Base-by-base conservation (phyloP, 2,113 vertebrate species). In the Cathartes aura region DNA sequence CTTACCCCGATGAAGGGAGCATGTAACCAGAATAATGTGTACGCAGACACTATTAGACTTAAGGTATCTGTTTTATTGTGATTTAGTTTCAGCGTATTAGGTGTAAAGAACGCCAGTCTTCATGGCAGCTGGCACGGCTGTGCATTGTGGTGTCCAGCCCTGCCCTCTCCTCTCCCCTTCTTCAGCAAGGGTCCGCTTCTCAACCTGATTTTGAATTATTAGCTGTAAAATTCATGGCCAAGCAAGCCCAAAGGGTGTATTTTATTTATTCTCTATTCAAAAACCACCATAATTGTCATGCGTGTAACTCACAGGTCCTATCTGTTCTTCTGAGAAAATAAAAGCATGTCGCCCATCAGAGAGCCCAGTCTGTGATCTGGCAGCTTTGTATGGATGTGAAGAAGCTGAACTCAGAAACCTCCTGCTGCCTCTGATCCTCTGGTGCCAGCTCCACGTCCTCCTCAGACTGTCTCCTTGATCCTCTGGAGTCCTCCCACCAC, bases 1-100 rank as follows among this genome's bases (percentile, higher is more conserved):
- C 30, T 38, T 36, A 40, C 19, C 9, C 47, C 1, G 7, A 47
- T 0, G 0, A 58, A 56, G 68, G 73, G 45, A 81, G 55, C 5
- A 5, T 12, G 26, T 52, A 34, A 82, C 30, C 52, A 40, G 55
- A 62, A 10, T 3, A 52, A 56, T 6, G 1, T 0, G 3, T 10
- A 9, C 0, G 1, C 32, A 59, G 89, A 22, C n/a, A 18, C 17
- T 70, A 6, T 30, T 5, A 48, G 24, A 27, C 12, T 52, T 9
- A 22, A 0, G 0, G 22, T 24, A 42, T 40, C 43, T 48, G 21
- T 36, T 79, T 53, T 42, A 30, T 5, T 48, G 53, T 68, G 58
- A 36, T 62, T 92, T 40, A 38, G 12, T 45, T 60, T 20, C 53
- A 53, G 60, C 2, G 9, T 50, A 29, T 40, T 67, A 1, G 11